Evolutionary conservation across 2,888 invertebrate species (phyloP).

Genomic region (Melieria crassipennis): DNA sequence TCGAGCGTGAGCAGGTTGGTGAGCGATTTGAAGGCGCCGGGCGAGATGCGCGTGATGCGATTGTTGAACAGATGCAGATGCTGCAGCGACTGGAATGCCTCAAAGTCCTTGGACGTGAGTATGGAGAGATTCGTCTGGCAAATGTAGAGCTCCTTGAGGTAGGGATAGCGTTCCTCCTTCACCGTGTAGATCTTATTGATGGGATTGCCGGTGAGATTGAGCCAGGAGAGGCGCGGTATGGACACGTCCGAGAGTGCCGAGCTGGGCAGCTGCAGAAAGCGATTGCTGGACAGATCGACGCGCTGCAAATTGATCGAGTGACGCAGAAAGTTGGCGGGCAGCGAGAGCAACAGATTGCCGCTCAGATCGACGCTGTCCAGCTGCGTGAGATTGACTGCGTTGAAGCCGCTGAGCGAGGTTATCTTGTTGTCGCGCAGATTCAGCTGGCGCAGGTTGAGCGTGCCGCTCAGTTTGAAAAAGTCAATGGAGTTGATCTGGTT

Average conservation of each 20-base stretch:
- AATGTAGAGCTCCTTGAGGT: slow-evolving; percentile 84
- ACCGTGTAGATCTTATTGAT: slow-evolving; percentile 77
- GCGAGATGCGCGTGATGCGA: slow-evolving; percentile 80
- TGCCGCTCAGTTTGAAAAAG: slow-evolving; percentile 79
- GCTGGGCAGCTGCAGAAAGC: slow-evolving; percentile 80
- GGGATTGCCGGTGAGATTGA: slow-evolving; percentile 87
- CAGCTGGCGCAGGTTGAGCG: slow-evolving; percentile 78
- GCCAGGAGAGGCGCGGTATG: slow-evolving; percentile 76
- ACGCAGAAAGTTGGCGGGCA: slow-evolving; percentile 84
- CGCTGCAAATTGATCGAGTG: slow-evolving; percentile 77
- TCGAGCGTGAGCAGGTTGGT: slow-evolving; percentile 81
- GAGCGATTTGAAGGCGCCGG: slow-evolving; percentile 83
- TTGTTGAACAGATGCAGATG: slow-evolving; percentile 80
- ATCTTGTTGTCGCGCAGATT: slow-evolving; percentile 80
- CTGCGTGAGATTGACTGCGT: slow-evolving; percentile 78
- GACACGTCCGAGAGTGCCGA: slow-evolving; percentile 79
- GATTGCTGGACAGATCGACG: slow-evolving; percentile 81
- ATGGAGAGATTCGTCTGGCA: slow-evolving; percentile 83
- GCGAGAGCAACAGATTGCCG: slow-evolving; percentile 77
- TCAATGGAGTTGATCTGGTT: slow-evolving; percentile 78
- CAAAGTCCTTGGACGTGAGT: slow-evolving; percentile 85
- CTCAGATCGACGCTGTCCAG: slow-evolving; percentile 80
- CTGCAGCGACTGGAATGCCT: slow-evolving; percentile 81
- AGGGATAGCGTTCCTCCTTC: slow-evolving; percentile 76
- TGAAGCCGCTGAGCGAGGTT: slow-evolving; percentile 79